Conservation (phyloP, 2,888 invertebrate genomes). For the Diaprepes abbreviatus region DNA sequence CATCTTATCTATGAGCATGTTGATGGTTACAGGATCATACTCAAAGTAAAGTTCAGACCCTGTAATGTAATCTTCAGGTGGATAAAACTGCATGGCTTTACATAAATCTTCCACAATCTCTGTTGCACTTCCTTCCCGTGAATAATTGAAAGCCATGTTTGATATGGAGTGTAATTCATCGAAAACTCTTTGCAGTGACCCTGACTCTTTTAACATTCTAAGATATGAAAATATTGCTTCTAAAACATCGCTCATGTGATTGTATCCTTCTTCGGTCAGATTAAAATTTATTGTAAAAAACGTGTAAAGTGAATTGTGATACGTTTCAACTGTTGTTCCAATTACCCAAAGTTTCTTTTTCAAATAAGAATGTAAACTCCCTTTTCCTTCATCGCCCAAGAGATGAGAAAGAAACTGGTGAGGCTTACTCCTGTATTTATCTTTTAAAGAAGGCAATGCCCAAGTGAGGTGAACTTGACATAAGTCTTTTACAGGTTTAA, state of each 20-base stretch:
- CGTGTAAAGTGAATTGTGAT: constrained; percentile 83
- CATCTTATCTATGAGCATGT: constrained; percentile 73
- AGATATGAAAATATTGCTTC: constrained; percentile 85
- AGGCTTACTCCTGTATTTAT: constrained; percentile 82
- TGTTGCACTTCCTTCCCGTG: constrained; percentile 78
- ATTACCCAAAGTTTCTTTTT: constrained; percentile 84
- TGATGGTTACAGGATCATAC: constrained; percentile 79
- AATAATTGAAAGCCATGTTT: constrained; percentile 80
- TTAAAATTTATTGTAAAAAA: constrained; percentile 80
- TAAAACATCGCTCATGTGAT: constrained; percentile 71
- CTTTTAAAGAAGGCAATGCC: constrained; percentile 74
- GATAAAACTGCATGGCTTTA: constrained; percentile 85
- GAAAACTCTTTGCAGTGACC: constrained; percentile 79
- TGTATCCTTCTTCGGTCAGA: constrained; percentile 81
- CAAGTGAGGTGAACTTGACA: constrained; percentile 77
- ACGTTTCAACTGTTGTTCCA: constrained; percentile 78
- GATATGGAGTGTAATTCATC: constrained; percentile 82
- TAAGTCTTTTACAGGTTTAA: constrained; percentile 82
- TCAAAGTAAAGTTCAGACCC: constrained; percentile 83
- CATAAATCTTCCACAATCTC: constrained; percentile 85
- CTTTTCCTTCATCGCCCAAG: constrained; percentile 89
- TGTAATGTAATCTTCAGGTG: constrained; percentile 83
- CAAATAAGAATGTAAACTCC: constrained; percentile 84
- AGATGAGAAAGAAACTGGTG: constrained; percentile 82
- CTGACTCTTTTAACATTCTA: constrained; percentile 76